Evolutionary conservation across 1,140 invertebrate genomes (phyloP).

Genomic region (Eupristina koningsbergeri): DNA sequence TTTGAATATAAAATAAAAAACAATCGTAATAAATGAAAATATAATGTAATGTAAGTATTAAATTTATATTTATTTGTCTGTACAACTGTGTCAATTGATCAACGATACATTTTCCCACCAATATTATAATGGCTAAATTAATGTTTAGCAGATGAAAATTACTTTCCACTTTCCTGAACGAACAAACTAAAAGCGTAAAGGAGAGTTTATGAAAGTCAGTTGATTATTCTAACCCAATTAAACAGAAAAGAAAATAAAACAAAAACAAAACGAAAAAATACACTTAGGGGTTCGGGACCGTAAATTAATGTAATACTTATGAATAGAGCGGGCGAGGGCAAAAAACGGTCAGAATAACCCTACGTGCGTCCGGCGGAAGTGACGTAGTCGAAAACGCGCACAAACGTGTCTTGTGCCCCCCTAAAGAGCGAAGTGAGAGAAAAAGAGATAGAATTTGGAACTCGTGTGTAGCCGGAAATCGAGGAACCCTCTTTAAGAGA

Average conservation of each 20-base stretch:
- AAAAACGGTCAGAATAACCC: slow-evolving; percentile 20
- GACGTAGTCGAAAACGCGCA: slow-evolving; percentile 54
- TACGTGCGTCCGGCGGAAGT: slow-evolving; percentile 57
- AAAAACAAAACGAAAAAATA: slow-evolving; percentile 13
- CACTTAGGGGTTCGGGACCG: slow-evolving; percentile 1
- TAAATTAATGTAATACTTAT: slow-evolving; percentile 47
- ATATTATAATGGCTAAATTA: background rate
- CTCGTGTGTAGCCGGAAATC: slow-evolving; percentile 51
- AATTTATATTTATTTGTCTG: background rate
- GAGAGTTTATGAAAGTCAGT: background rate
- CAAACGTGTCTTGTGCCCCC: slow-evolving; percentile 4
- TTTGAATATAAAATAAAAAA: too few species aligned
- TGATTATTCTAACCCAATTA: slow-evolving; percentile 46
- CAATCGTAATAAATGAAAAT: too few species aligned
- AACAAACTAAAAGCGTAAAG: background rate
- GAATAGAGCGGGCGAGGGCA: background rate
- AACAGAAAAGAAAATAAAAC: slow-evolving; percentile 37
- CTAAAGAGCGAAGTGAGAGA: background rate
- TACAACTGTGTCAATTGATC: background rate
- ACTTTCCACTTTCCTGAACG: background rate
- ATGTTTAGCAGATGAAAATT: background rate
- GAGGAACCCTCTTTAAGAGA: slow-evolving; percentile 25
- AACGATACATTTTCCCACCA: background rate
- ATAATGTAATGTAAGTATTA: too few species aligned
- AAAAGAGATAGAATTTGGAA: slow-evolving; percentile 1